These are phyloP conservation scores for Agelas oroides DNA, from an alignment of 37 sponge, comb jelly and placozoan species.

Conservation along the genomic window DNA sequence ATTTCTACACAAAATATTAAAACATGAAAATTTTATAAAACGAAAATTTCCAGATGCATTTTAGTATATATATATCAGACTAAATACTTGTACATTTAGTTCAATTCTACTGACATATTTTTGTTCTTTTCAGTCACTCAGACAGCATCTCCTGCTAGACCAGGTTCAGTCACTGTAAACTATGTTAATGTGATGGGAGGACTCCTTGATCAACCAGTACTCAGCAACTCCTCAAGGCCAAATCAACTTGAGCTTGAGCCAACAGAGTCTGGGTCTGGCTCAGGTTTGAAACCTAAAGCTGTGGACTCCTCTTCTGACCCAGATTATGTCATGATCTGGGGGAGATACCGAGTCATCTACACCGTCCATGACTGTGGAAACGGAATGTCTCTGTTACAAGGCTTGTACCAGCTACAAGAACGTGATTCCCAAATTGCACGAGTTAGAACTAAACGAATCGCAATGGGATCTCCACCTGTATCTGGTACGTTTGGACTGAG, in stretches of 20 bases:
- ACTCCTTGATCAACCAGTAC: not conserved
- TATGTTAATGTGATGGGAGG: conserved; percentile 3
- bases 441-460: not conserved
- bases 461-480: conserved; percentile 37
- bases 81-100: no score
- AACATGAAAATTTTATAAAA: no score
- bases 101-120: no score
- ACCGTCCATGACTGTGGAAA: conserved; percentile 51
- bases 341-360: conserved; percentile 39
- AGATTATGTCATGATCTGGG: not conserved
- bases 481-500: conserved; percentile 52
- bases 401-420: not conserved
- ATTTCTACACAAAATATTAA: no score
- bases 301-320: not conserved
- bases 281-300: not conserved
- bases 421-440: not conserved
- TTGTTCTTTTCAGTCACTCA: conserved; percentile 17
- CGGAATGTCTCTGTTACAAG: conserved; percentile 46
- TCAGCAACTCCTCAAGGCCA: not conserved
- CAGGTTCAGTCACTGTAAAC: conserved; percentile 8
- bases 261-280: no score
- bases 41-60: no score
- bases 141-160: not conserved
- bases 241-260: not conserved
- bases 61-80: no score